Evolutionary conservation across 2,797 vertebrate genomes (phyloP).

Genomic region (Pangasius mekongensis): DNA sequence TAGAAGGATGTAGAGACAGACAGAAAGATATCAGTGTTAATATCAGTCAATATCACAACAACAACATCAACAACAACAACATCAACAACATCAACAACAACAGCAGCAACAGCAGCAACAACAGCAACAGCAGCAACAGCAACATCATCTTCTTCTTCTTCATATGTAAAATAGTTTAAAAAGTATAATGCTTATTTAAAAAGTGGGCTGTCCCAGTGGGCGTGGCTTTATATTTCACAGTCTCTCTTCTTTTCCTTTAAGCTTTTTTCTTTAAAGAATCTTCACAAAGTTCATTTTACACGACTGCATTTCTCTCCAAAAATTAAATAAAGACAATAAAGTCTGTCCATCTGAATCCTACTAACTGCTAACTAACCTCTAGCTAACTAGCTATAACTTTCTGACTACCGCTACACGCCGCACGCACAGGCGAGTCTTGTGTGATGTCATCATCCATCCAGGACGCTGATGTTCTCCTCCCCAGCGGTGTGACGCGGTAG

Average conservation of each 20-base stretch:
- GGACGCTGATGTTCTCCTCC: background rate
- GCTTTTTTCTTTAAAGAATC: background rate
- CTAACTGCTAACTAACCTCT: background rate
- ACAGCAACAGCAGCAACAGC: background rate
- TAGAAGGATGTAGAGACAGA: no score
- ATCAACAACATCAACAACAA: no score
- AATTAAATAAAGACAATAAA: background rate
- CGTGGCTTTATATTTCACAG: background rate
- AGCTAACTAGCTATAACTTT: background rate
- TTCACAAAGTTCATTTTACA: background rate
- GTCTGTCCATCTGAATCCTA: background rate
- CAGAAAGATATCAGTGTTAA: no score
- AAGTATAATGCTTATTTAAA: background rate
- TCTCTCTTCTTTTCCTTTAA: background rate
- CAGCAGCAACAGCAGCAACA: no score
- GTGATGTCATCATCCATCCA: conserved; percentile 4
- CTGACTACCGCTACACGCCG: background rate
- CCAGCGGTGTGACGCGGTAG: background rate
- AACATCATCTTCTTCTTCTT: no score
- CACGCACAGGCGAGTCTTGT: background rate
- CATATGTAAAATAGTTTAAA: background rate
- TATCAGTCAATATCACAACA: no score
- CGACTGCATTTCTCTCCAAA: background rate
- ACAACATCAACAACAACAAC: no score
- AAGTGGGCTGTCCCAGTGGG: background rate